These are phyloP conservation scores for Dimorphilus gyrociliatus DNA, from an alignment of 2,888 invertebrate species.

Conservation along the genomic window DNA sequence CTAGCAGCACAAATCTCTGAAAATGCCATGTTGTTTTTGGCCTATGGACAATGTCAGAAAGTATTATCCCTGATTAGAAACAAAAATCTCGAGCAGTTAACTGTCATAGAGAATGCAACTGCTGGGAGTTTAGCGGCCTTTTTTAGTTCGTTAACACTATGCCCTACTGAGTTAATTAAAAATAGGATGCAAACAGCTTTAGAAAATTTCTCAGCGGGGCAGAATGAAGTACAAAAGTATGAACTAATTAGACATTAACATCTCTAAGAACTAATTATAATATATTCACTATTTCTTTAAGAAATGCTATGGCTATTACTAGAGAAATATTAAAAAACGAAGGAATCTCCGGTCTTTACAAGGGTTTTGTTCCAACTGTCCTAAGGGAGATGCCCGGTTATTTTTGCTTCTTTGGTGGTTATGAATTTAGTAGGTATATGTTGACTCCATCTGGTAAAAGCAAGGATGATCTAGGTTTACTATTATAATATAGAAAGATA, in stretches of 20 bases:
- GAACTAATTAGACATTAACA: too few relatives aligned
- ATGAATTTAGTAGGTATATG: constrained; percentile 45
- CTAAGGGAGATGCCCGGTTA: constrained; percentile 96
- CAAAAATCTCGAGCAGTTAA: constrained; percentile 14
- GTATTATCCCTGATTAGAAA: too few relatives aligned
- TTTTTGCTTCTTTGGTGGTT: constrained; percentile 96
- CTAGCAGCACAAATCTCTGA: constrained; percentile 75
- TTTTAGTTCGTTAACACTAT: constrained; percentile 83
- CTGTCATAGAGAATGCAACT: constrained; percentile 45
- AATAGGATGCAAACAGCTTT: constrained; percentile 93
- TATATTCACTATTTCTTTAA: too few relatives aligned
- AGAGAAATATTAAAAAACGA: constrained; percentile 46
- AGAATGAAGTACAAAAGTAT: too few relatives aligned
- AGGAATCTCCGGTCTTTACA: constrained; percentile 47
- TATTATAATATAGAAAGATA: too few relatives aligned
- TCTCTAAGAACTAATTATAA: too few relatives aligned
- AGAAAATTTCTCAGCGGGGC: too few relatives aligned
- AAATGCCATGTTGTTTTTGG: constrained; percentile 87
- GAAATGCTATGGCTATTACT: too few relatives aligned
- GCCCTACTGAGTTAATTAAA: constrained; percentile 93
- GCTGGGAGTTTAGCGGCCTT: constrained; percentile 89
- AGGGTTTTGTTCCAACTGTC: constrained; percentile 75
- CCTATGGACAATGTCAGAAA: constrained; percentile 89
- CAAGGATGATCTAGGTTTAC: constrained; percentile 13
- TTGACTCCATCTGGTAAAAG: constrained; percentile 20